Base-by-base conservation (phyloP, 2,888 invertebrate genomes). In the Hipparchia sbordonii region DNA sequence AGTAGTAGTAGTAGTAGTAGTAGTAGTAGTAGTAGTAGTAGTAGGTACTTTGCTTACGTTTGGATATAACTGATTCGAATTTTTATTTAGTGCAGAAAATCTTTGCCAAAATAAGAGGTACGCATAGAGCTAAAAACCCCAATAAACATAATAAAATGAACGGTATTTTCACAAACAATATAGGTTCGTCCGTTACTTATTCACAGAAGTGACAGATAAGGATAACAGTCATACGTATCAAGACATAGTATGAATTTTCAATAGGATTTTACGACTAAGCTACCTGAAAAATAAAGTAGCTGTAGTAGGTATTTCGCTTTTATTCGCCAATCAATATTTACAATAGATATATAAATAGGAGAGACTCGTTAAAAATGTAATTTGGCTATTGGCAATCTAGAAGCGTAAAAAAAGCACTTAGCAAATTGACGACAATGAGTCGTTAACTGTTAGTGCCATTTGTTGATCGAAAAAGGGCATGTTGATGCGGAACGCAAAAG, bases 391-490 rank as follows among this genome's bases (percentile, higher is more conserved):
- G 84, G 81, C 84, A 84, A 84, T 81, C 84, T 81, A 79, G 81
- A 79, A 84, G 82, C 83, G 84, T 83, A 82, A 80, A 77, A 74
- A 79, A 81, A 77, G 82, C 87, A 85, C 87, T 89, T 90, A 89
- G 87, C 84, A 72, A 87, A 84, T 77, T 79, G 23, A 23, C 79
- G 74, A 93, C 93, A 93, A 93, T 92, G 87, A 87, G 89, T 91
- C 93, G 91, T 93, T 88, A 92, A 89, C 82, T 75, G 80, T 91
- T 84, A 93, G 84, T 88, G 84, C 86, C 89, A 78, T 83, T 89
- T 89, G 88, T 90, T 86, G 79, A 80, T 83, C 87, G 77, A 73
- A 84, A 88, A 89, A 87, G 92, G 83, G 57, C 79, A 83, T 85
- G 85, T 84, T 85, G 87, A 87, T 87, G 87, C 84, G 85, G 84